Evolutionary conservation across 2,113 vertebrate genomes (phyloP).

Genomic region (Puffinus mauretanicus): DNA sequence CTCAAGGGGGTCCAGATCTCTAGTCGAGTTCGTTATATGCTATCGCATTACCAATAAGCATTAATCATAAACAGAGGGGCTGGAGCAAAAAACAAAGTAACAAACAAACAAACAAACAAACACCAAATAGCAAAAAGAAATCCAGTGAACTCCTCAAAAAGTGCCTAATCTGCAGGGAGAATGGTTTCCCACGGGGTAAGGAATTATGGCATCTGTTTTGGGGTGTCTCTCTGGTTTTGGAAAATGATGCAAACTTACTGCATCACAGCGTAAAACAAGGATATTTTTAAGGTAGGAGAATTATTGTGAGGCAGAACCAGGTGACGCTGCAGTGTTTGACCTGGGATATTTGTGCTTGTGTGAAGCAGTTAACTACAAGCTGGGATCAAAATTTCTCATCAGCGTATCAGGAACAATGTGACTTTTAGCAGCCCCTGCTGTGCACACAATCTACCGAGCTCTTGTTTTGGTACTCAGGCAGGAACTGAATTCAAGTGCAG

Average conservation of each 20-base stretch:
- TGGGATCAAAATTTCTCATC: background rate
- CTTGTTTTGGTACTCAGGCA: background rate
- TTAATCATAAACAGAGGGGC: background rate
- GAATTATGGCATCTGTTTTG: background rate
- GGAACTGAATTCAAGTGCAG: background rate
- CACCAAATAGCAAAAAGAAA: background rate
- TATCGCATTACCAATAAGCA: background rate
- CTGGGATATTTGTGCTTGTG: background rate
- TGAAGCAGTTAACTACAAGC: background rate
- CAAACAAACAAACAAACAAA: background rate
- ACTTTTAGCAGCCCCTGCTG: background rate
- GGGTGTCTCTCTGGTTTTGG: background rate
- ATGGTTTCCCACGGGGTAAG: background rate
- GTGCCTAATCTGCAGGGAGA: background rate
- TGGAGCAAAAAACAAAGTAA: background rate
- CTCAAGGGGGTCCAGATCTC: background rate
- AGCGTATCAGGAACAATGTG: accelerated
- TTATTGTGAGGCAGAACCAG: background rate
- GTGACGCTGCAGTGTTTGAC: accelerated
- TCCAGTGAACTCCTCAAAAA: background rate
- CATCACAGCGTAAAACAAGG: background rate
- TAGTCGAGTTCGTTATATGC: background rate
- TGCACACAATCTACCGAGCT: background rate
- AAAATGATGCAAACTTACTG: background rate
- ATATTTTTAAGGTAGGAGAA: background rate